Conservation (phyloP, 2,797 vertebrate species). For the Mionectes olivaceus region DNA sequence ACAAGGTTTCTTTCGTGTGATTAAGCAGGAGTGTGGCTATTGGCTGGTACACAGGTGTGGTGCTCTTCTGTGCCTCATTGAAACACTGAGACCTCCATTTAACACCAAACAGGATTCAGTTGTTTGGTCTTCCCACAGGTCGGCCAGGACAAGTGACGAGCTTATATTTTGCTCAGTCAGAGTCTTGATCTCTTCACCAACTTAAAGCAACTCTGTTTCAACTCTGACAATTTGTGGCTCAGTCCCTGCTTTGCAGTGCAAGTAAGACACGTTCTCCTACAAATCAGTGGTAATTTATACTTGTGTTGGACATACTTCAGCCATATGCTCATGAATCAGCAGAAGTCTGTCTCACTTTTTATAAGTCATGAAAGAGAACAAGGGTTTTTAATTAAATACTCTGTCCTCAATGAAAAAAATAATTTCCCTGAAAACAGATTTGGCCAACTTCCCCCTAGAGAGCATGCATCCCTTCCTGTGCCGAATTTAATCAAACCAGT, state of each 20-base stretch:
- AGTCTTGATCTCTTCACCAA: neutral
- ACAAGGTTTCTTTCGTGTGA: neutral
- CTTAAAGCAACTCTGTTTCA: neutral
- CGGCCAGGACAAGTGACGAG: neutral
- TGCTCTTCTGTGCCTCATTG: neutral
- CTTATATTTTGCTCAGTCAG: neutral
- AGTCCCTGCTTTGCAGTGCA: neutral
- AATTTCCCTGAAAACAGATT: neutral
- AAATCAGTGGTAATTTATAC: neutral
- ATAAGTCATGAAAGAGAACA: neutral
- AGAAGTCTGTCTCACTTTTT: neutral
- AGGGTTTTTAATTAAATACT: neutral
- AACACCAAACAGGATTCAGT: neutral
- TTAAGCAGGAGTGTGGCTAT: neutral
- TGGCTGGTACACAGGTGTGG: neutral
- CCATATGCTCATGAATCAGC: neutral
- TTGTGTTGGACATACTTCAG: neutral
- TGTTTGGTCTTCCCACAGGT: neutral
- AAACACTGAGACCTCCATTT: neutral
- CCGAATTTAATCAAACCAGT: neutral
- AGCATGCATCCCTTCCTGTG: neutral
- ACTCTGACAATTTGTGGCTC: neutral
- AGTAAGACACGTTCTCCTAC: neutral
- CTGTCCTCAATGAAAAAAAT: neutral
- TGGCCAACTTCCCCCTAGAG: neutral